Base-by-base conservation (phyloP, 2,113 vertebrate species). In the Sphyrna mokarran region DNA sequence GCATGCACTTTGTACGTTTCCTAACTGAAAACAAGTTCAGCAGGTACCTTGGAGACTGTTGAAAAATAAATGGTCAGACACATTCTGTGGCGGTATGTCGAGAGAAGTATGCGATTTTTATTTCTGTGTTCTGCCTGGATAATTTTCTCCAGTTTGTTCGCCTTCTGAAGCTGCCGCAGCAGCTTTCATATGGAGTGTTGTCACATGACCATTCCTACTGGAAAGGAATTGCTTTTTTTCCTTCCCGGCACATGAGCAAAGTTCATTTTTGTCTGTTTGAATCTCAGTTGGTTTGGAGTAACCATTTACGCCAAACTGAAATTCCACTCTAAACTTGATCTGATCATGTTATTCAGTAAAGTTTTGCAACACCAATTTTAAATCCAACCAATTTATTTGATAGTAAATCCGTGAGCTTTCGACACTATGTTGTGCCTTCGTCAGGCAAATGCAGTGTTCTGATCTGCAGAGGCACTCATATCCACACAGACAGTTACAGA, bases 211-310 rank as follows among this genome's bases (percentile, higher is more conserved):
- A 76, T 48, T 72, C 68, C 23, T 48, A 72, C 11, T 14, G 69
- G 43, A 13, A 95, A 72, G 68, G 69, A 43, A 76, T 95, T 48
- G 18, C 23, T 5, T 54, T 95, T 72, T 23, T 54, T 54, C 48
- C 22, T 70, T 14, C 72, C 22, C 68, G 33, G 6, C 87, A 18
- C 1, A 63, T 29, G 33, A 43, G 37, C 66, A 68, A 14, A 18
- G 33, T 11, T 95, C 76, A 95, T 72, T 69, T 95, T 95, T 29
- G 37, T 29, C n/a, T 18, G 33, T 91, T 91, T 91, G 61, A 93
- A 93, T 66, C 86, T 89, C 86, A 58, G 86, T 58, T 33, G 23
- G 54, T 11, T 33, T 89, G 54, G 33, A 93, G n/a, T 29, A 63
- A 5, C 54, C 37, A 26, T 10, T 43, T 29, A 70, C 66, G 26